Evolutionary conservation across 2,888 invertebrate genomes (phyloP), one percentile per base, ranked within the genome.

Genomic region (Allophyes oxyacanthae): DNA sequence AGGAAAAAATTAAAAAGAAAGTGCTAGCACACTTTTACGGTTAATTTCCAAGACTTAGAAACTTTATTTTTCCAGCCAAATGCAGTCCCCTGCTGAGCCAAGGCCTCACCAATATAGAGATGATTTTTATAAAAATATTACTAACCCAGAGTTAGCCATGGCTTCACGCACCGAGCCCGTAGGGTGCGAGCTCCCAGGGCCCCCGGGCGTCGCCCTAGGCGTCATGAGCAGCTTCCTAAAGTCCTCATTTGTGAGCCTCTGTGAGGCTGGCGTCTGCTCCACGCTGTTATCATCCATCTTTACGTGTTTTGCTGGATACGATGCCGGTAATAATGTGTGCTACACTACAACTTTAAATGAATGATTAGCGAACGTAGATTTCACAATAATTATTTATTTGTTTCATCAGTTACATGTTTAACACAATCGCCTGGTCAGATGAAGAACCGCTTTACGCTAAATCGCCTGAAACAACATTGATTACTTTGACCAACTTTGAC

Each of bases 141-240:
- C 85, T 77, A 90, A 95, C 84, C 95, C 95, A 13, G 95, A 89
- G 80, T 96, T 96, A 1, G 96, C 95, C 94, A 96, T 95, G 0
- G 96, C 96, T 84, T 96, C 96, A 20, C 96, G 91, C 7, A 96
- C 95, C 0, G 96, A 96, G 4, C 96, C 96, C 0, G 87, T 83
- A 3, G 91, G 91, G 59, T 94, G 94, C 82, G 95, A 72, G 75
- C 89, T 72, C 78, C 92, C 73, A 87, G 95, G 43, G 0, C 64
- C 64, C 3, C 66, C 66, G 9, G 96, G 96, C 0, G 97, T 96
- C 6, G 97, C 95, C 62, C 98, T 95, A 0, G 99, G 99, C 0
- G 99, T 99, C 97, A 99, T 99, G 72, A 99, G 91, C 48, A 99
- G 93, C 85, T 98, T 99, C 52, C 99, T 96, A 84, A 99, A 99